Conservation (phyloP, 2,888 invertebrate genomes). For the Chromoteleia sp. region DNA sequence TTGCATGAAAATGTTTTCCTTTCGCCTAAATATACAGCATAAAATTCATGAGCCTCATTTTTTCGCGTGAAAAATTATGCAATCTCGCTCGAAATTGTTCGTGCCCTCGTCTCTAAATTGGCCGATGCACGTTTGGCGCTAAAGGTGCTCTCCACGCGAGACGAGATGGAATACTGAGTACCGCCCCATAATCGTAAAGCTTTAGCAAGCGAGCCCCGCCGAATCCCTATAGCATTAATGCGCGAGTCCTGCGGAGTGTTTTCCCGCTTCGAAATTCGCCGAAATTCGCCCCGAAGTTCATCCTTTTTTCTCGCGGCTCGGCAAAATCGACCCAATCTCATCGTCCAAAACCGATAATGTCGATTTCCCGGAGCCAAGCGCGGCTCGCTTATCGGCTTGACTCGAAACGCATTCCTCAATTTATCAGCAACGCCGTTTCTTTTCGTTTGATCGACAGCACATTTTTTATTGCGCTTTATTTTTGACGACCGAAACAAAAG, state of each 20-base stretch:
- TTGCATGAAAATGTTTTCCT: conserved; percentile 68
- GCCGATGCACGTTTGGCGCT: conserved; percentile 68
- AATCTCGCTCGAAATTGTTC: conserved; percentile 71
- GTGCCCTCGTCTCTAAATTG: conserved; percentile 70
- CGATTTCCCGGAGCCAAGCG: conserved; percentile 48
- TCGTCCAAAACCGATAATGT: conserved; percentile 62
- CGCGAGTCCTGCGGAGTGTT: conserved; percentile 59
- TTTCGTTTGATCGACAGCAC: conserved; percentile 64
- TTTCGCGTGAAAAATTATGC: conserved; percentile 72
- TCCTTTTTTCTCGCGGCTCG: conserved; percentile 44
- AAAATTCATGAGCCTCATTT: conserved; percentile 71
- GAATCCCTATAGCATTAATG: conserved; percentile 67
- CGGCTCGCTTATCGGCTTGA: conserved; percentile 52
- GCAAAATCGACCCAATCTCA: conserved; percentile 62
- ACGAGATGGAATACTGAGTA: conserved; percentile 70
- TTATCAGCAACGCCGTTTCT: conserved; percentile 58
- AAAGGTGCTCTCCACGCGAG: conserved; percentile 67
- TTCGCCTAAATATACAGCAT: conserved; percentile 66
- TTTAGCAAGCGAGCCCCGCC: conserved; percentile 61
- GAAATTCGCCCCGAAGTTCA: conserved; percentile 31
- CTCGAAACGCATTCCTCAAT: conserved; percentile 59
- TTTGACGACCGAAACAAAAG: conserved; percentile 61
- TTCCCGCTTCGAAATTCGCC: conserved; percentile 44
- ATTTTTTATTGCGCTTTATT: conserved; percentile 61
- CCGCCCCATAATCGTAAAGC: conserved; percentile 71